Evolutionary conservation across 1,140 invertebrate species (phyloP).

Genomic region (Calycopis cecrops): DNA sequence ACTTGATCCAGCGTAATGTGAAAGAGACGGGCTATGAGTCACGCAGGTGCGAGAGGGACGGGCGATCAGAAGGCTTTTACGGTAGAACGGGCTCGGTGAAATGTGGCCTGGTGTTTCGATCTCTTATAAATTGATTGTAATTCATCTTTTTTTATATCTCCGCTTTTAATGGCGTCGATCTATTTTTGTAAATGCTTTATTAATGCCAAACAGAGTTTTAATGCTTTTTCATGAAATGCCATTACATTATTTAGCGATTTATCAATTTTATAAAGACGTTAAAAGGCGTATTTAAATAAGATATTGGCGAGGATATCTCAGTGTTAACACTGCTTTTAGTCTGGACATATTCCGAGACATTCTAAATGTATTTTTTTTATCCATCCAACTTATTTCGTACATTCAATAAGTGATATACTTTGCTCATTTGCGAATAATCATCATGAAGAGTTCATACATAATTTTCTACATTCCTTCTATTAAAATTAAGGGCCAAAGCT

Average conservation of each 20-base stretch:
- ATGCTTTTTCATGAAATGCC: constrained; percentile 2
- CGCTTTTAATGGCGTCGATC: constrained; percentile 15
- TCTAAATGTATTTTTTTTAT: too few species aligned
- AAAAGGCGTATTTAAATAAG: too few species aligned
- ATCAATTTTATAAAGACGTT: not conserved
- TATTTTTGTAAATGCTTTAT: constrained; percentile 9
- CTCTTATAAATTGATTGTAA: constrained; percentile 72
- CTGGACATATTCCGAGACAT: too few species aligned
- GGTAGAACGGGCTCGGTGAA: constrained; percentile 69
- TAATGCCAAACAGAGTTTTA: constrained; percentile 2
- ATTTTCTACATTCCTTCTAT: too few species aligned
- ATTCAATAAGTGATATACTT: too few species aligned
- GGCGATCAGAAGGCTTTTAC: constrained; percentile 68
- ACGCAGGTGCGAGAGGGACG: constrained; percentile 37
- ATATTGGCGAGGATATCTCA: too few species aligned
- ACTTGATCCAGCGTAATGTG: constrained; percentile 60
- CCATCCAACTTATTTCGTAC: too few species aligned
- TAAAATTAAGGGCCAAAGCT: too few species aligned
- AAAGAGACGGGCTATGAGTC: constrained; percentile 36
- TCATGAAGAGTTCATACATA: too few species aligned
- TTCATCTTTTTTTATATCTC: constrained; percentile 47
- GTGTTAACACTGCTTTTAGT: too few species aligned
- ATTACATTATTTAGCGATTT: constrained; percentile 7
- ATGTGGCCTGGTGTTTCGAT: constrained; percentile 66
- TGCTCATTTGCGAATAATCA: too few species aligned